These are phyloP conservation scores for Drosophila quinaria DNA, from an alignment of 2,888 invertebrate species.

Conservation along the genomic window DNA sequence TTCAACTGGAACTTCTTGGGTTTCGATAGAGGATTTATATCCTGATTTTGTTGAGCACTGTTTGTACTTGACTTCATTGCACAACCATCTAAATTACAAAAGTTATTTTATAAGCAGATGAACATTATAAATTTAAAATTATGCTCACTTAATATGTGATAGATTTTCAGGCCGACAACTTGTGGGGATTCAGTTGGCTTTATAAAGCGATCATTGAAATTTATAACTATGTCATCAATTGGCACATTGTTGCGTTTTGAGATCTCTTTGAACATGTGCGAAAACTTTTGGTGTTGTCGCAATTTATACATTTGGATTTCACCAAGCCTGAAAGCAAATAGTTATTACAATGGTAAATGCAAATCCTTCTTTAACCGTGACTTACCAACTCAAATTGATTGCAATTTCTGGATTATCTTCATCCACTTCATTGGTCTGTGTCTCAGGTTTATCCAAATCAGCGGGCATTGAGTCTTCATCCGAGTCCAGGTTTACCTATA, in stretches of 20 bases:
- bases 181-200: constrained; percentile 75
- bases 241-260: constrained; percentile 74
- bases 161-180: constrained; percentile 75
- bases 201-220: constrained; percentile 73
- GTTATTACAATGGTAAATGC: not conserved
- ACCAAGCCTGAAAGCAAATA: constrained; percentile 63
- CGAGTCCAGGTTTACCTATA: constrained; percentile 70
- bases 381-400: constrained; percentile 73
- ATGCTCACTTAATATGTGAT: constrained; percentile 78
- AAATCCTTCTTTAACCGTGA: not conserved
- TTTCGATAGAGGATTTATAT: constrained; percentile 41
- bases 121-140: not conserved
- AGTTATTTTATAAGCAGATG: too few species aligned
- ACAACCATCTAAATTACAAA: constrained; percentile 64
- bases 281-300: constrained; percentile 82
- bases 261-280: constrained; percentile 71
- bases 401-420: constrained; percentile 77
- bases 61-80: constrained; percentile 46
- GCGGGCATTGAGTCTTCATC: constrained; percentile 48
- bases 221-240: constrained; percentile 69
- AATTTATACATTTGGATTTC: constrained; percentile 73
- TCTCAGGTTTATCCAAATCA: not conserved
- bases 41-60: not conserved
- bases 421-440: constrained; percentile 46
- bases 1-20: constrained; percentile 75